These are phyloP conservation scores for Stenurella melanura DNA, from an alignment of 2,888 invertebrate species.

Conservation along the genomic window DNA sequence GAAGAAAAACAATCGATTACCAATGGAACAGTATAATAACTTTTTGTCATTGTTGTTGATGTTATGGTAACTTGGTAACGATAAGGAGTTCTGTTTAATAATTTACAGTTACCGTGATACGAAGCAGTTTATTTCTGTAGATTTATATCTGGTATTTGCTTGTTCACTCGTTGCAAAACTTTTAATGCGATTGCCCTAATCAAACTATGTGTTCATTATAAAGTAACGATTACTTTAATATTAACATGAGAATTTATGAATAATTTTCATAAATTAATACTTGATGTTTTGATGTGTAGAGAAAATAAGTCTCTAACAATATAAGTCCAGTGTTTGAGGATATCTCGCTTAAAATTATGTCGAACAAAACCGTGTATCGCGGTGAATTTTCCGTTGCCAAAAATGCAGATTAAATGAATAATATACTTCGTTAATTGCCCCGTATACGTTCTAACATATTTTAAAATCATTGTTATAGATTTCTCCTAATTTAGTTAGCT, in stretches of 20 bases:
- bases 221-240: not conserved
- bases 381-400: too few relatives aligned
- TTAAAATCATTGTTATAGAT: too few relatives aligned
- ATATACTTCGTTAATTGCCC: too few relatives aligned
- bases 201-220: not conserved
- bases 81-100: conserved; percentile 55
- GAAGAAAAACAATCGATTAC: conserved; percentile 32
- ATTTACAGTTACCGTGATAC: conserved; percentile 56
- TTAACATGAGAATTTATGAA: not conserved
- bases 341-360: too few relatives aligned
- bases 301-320: not conserved
- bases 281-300: not conserved
- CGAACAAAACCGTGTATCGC: too few relatives aligned
- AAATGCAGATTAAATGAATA: too few relatives aligned
- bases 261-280: not conserved
- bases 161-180: conserved; percentile 31
- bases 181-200: conserved; percentile 28
- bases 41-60: conserved; percentile 53
- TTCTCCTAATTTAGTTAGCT: too few relatives aligned
- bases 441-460: too few relatives aligned
- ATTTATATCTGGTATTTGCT: conserved; percentile 48
- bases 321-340: too few relatives aligned
- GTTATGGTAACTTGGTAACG: conserved; percentile 56
- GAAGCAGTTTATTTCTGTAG: conserved; percentile 51
- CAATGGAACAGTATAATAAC: conserved; percentile 50